phyloP scores from a whole-genome alignment of 2,113 vertebrate genomes.

The Gopherus evgoodei region DNA sequence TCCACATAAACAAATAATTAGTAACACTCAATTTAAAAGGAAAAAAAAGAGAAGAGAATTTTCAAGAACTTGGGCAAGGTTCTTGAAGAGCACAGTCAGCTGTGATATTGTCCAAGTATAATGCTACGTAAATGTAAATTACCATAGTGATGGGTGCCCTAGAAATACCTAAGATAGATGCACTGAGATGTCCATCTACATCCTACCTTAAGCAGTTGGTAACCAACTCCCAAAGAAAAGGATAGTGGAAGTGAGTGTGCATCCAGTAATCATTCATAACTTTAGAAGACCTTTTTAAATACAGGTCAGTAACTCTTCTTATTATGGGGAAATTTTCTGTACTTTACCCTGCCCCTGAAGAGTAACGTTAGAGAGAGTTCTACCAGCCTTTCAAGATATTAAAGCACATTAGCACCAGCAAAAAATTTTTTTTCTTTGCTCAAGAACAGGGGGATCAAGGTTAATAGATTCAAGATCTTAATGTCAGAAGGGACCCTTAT shows the following conservation, averaged over 20 bases:
- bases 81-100: background rate
- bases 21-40: background rate
- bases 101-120: background rate
- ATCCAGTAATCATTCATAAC: background rate
- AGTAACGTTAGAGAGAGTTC: background rate
- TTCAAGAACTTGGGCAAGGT: background rate
- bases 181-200: background rate
- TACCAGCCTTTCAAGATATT: background rate
- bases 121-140: background rate
- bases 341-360: background rate
- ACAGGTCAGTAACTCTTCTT: background rate
- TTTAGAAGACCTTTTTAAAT: background rate
- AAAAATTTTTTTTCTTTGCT: background rate
- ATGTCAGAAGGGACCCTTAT: background rate
- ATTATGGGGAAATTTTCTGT: background rate
- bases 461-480: background rate
- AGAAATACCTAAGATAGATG: background rate
- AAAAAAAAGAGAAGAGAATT: background rate
- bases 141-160: background rate
- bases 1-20: background rate
- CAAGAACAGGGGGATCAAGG: background rate
- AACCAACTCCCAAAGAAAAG: background rate
- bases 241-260: background rate
- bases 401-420: background rate
- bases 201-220: background rate